phyloP scores from a whole-genome alignment of 2,888 invertebrate genomes.

The Cheilosia vulpina region DNA sequence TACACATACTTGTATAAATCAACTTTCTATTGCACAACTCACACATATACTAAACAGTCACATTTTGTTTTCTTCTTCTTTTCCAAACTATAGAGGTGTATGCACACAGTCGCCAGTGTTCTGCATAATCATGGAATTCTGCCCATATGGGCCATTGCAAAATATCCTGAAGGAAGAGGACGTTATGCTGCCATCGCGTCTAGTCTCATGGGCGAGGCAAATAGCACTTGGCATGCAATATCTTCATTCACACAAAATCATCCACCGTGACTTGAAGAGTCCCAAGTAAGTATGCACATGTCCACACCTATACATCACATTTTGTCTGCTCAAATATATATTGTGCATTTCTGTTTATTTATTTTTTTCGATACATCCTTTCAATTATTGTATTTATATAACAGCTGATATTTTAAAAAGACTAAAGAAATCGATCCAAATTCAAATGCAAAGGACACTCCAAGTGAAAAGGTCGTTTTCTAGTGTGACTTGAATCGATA shows the following conservation, averaged over 20 bases:
- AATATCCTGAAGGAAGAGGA: slow-evolving; percentile 94
- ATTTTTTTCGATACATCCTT: slow-evolving; percentile 1
- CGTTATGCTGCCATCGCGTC: slow-evolving; percentile 92
- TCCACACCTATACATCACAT: background rate
- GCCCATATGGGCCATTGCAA: slow-evolving; percentile 97
- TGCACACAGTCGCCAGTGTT: slow-evolving; percentile 96
- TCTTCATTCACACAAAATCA: slow-evolving; percentile 97
- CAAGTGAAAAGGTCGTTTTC: background rate
- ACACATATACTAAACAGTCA: slow-evolving; percentile 1
- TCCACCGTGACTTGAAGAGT: slow-evolving; percentile 99
- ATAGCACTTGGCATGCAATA: slow-evolving; percentile 99
- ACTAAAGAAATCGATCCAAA: slow-evolving; percentile 18
- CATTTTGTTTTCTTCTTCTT: slow-evolving; percentile 64
- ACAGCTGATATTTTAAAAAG: slow-evolving; percentile 13
- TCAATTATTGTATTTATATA: background rate
- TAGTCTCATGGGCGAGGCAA: slow-evolving; percentile 97
- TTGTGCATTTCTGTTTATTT: slow-evolving; percentile 20
- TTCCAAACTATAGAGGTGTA: slow-evolving; percentile 88
- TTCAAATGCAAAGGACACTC: background rate
- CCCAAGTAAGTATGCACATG: slow-evolving; percentile 88
- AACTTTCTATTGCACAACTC: background rate
- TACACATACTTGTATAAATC: background rate
- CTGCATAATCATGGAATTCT: slow-evolving; percentile 99
- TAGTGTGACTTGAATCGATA: slow-evolving; percentile 24
- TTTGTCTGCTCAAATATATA: background rate